phyloP scores from a whole-genome alignment of 2,888 invertebrate species.

The Onthophagus sagittarius region DNA sequence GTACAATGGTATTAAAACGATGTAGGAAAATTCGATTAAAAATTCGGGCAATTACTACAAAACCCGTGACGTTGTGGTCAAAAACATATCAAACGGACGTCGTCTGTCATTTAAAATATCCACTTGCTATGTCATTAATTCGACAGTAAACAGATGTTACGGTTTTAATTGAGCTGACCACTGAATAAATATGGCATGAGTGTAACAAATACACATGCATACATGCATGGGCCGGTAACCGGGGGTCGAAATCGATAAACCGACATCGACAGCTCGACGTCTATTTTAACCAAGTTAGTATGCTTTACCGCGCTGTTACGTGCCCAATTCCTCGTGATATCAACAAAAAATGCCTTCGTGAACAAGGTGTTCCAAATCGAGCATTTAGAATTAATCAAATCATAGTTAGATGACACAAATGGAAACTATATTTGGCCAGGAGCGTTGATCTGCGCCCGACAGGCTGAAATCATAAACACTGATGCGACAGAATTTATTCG shows the following conservation, averaged over 20 bases:
- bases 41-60: slow-evolving; percentile 9
- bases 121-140: slow-evolving; percentile 15
- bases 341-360: neutral
- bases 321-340: neutral
- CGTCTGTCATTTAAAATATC: slow-evolving; percentile 6
- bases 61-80: neutral
- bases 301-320: slow-evolving; percentile 10
- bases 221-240: slow-evolving; percentile 3
- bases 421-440: slow-evolving; percentile 29
- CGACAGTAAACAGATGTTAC: slow-evolving; percentile 18
- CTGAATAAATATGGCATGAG: neutral
- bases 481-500: slow-evolving; percentile 18
- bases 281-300: slow-evolving; percentile 21
- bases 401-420: slow-evolving; percentile 29
- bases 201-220: slow-evolving; percentile 12
- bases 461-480: slow-evolving; percentile 21
- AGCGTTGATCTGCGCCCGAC: slow-evolving; percentile 26
- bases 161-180: slow-evolving; percentile 18
- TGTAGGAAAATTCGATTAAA: neutral
- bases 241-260: slow-evolving; percentile 17
- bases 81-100: neutral
- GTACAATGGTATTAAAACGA: neutral
- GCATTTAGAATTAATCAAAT: slow-evolving; percentile 33
- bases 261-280: slow-evolving; percentile 14
- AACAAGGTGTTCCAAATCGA: neutral